Base-by-base conservation (phyloP, 2,797 vertebrate species). In the Sphenodon punctatus region DNA sequence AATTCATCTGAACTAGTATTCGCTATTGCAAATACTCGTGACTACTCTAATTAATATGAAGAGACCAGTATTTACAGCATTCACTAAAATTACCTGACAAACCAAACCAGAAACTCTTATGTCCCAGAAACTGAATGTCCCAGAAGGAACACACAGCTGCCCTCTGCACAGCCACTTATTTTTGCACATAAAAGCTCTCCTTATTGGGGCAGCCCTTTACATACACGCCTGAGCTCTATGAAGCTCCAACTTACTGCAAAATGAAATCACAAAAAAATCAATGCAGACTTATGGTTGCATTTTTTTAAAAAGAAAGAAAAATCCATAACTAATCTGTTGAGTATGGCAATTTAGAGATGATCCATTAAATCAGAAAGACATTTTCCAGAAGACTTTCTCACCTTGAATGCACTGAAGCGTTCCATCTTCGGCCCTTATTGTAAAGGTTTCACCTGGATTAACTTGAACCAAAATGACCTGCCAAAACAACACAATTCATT, bases 391-490 rank as follows among this genome's bases (percentile, higher is more conserved):
- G 75, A 36, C n/a, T n/a, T 83, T 53, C 95, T 96, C 96, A 99
- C 98, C 98, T 97, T 98, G 98, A 95, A 99, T 99, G 97, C 98
- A 99, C 93, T 99, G 98, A 92, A 99, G 96, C 23, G 98, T 98
- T 87, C 98, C 98, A 85, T 99, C 98, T 93, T 99, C 98, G 8
- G 98, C 97, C 94, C 98, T 97, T 93, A 99, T 99, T 93, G 98
- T 99, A 82, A 99, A 99, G 73, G 98, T 99, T 96, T 99, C 98
- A 93, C 98, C 98, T 51, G 98, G 98, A 96, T 99, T 99, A 92
- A 99, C 98, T 96, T 99, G 98, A 95, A 99, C 98, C 86, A 99
- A 95, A 94, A 99, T 99, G 93, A 99, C 98, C 98, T 99, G 96
- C 32, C 48, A 39, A 89, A 91, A 91, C n/a, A 92, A 86, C 10